Evolutionary conservation across 2,888 invertebrate genomes (phyloP).

Genomic region (Nomada hirtipes): DNA sequence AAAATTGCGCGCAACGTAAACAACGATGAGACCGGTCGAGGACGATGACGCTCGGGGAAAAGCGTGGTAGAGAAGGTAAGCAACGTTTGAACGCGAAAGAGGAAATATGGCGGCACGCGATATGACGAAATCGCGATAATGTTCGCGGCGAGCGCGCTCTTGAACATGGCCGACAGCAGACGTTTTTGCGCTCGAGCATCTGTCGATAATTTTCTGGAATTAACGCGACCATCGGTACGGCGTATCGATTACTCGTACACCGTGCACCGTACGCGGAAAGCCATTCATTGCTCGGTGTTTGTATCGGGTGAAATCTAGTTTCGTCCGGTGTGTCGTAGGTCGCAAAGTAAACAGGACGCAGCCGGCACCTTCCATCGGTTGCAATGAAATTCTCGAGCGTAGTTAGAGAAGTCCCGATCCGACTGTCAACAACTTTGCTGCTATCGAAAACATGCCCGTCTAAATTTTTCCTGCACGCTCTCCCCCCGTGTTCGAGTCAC

Average conservation of each 20-base stretch:
- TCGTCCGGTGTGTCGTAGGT: constrained; percentile 42
- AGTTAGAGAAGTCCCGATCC: too few relatives aligned
- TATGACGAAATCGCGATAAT: constrained; percentile 56
- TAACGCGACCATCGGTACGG: constrained; percentile 1
- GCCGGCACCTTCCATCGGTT: not conserved
- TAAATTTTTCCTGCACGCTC: constrained; percentile 18
- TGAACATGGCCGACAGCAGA: constrained; percentile 47
- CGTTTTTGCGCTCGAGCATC: constrained; percentile 26
- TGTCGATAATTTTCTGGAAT: constrained; percentile 40
- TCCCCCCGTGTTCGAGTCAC: constrained; percentile 6
- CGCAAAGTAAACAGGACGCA: constrained; percentile 37
- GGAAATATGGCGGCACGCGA: constrained; percentile 56
- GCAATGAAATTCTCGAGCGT: not conserved
- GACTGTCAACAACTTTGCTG: constrained; percentile 15
- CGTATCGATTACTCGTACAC: not conserved
- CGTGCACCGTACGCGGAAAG: constrained; percentile 1
- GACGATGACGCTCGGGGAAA: not conserved
- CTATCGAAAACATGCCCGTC: not conserved
- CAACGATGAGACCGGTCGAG: not conserved
- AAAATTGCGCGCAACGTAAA: not conserved
- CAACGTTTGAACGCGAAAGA: not conserved
- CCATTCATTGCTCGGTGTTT: constrained; percentile 23
- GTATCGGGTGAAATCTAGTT: constrained; percentile 49
- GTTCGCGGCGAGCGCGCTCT: constrained; percentile 27
- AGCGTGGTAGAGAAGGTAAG: not conserved